A percentile compares a stretch with the other conserved stretches of the same genome.
phyloP scores from a whole-genome alignment of 2,797 vertebrate genomes.

The Parotocinclus haroldoi region DNA sequence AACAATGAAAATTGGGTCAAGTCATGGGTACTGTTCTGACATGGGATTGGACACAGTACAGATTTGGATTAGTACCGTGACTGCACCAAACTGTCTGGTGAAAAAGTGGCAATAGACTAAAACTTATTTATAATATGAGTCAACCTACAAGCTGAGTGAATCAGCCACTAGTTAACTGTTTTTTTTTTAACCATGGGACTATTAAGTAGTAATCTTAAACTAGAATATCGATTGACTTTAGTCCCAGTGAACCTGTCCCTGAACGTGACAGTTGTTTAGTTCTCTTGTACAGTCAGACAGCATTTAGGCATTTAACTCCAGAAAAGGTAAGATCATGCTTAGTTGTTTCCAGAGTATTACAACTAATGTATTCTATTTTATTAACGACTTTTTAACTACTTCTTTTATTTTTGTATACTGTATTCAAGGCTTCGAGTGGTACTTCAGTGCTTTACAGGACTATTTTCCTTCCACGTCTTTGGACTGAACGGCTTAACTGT shows the following conservation, averaged over 20 bases:
- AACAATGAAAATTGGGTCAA: too few relatives aligned
- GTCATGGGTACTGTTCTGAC: too few relatives aligned
- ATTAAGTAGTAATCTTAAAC: neutral
- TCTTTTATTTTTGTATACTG: conserved; percentile 26
- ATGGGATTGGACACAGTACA: too few relatives aligned
- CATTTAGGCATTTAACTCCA: conserved; percentile 28
- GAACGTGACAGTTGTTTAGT: too few relatives aligned
- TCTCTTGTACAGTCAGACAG: conserved; percentile 9
- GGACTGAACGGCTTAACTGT: neutral
- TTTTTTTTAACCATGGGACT: too few relatives aligned
- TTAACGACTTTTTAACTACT: conserved; percentile 22
- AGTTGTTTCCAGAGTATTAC: conserved; percentile 44
- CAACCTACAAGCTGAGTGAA: too few relatives aligned
- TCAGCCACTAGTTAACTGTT: too few relatives aligned
- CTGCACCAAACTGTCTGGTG: neutral
- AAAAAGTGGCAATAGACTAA: conserved; percentile 2
- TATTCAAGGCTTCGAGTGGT: conserved; percentile 45
- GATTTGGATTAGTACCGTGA: neutral
- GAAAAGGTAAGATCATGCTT: conserved; percentile 18
- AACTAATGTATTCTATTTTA: conserved; percentile 41
- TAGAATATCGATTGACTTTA: too few relatives aligned
- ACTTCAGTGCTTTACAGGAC: conserved; percentile 27
- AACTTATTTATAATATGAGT: conserved; percentile 26
- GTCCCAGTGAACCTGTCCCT: too few relatives aligned
- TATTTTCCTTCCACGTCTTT: conserved; percentile 30